phyloP scores from a whole-genome alignment of 1,140 invertebrate species.

The Coptotermes formosanus region DNA sequence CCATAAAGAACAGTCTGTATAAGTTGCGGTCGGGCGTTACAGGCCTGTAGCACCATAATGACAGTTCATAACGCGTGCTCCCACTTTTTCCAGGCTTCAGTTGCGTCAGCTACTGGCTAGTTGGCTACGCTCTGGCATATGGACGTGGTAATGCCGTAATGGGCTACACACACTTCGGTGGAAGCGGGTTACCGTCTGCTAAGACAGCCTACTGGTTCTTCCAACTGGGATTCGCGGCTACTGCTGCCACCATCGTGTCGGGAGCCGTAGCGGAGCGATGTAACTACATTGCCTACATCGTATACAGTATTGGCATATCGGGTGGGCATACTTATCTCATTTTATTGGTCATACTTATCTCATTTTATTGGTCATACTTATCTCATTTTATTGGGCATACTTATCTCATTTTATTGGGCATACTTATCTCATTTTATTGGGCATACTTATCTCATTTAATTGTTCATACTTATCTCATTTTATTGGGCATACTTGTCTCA shows the following conservation, averaged over 20 bases:
- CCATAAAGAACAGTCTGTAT: too few species aligned
- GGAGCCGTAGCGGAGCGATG: constrained; percentile 60
- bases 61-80: neutral
- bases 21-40: too few species aligned
- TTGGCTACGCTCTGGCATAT: constrained; percentile 57
- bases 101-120: constrained; percentile 54
- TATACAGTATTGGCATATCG: constrained; percentile 56
- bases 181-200: constrained; percentile 32
- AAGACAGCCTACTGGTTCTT: constrained; percentile 50
- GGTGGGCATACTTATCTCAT: constrained; percentile 42
- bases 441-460: too few species aligned
- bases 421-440: too few species aligned
- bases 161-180: neutral
- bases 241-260: constrained; percentile 54
- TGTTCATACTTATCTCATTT: too few species aligned
- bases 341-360: constrained; percentile 36
- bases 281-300: constrained; percentile 56
- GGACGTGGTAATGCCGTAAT: constrained; percentile 39
- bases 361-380: constrained; percentile 36
- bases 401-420: constrained; percentile 36
- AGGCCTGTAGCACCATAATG: too few species aligned
- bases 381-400: constrained; percentile 36
- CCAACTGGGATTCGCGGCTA: constrained; percentile 56
- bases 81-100: constrained; percentile 49
- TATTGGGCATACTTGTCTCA: constrained; percentile 36